These are phyloP conservation scores for Microtus richardsoni DNA, from an alignment of 2,113 vertebrate genomes.

Conservation along the genomic window DNA sequence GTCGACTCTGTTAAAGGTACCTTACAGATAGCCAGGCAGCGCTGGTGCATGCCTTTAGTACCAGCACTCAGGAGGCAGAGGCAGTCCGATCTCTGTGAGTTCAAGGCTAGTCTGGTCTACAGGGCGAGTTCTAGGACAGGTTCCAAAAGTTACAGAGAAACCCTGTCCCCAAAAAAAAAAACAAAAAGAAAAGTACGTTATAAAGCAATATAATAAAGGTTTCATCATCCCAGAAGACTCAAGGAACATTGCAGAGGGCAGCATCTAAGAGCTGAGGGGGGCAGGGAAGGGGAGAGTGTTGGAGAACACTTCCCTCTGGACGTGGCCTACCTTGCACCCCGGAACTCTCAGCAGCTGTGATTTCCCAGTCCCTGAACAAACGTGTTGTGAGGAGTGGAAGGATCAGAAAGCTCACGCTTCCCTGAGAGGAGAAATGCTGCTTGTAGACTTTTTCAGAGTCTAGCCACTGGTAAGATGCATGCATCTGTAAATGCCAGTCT, in stretches of 20 bases:
- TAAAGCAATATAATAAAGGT: background rate
- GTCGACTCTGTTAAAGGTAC: constrained; percentile 35
- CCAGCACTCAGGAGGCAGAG: no score
- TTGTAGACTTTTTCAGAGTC: background rate
- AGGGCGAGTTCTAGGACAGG: no score
- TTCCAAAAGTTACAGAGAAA: no score
- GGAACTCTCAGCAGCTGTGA: background rate
- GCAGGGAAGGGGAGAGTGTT: no score
- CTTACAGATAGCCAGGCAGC: no score
- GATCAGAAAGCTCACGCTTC: no score
- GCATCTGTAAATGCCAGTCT: background rate
- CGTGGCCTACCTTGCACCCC: background rate
- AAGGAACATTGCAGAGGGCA: background rate
- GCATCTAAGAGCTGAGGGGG: background rate
- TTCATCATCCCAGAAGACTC: background rate
- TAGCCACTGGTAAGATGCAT: background rate
- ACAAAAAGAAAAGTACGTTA: background rate
- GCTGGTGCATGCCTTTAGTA: no score
- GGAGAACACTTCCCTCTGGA: background rate
- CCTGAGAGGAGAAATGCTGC: background rate
- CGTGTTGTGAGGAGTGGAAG: no score
- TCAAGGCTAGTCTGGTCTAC: no score
- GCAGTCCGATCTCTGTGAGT: no score
- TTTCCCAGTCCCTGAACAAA: background rate
- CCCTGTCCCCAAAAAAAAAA: no score